Conservation (phyloP, 2,888 invertebrate species). For the Pyrochroa serraticornis region DNA sequence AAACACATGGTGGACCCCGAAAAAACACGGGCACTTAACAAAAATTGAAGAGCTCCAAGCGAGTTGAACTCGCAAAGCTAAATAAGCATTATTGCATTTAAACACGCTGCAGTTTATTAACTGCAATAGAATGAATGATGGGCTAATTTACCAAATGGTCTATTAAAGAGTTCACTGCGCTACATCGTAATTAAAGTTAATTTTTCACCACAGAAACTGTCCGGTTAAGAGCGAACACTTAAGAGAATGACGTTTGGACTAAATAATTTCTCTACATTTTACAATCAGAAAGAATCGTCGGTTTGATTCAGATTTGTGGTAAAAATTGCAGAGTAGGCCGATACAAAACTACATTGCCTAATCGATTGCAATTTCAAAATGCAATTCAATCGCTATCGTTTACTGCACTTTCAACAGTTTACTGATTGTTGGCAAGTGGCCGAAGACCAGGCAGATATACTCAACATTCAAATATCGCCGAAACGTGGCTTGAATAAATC, state of each 20-base stretch:
- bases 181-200: constrained; percentile 22
- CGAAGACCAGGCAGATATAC: no score
- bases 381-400: no score
- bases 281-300: no score
- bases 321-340: no score
- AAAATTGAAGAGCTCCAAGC: not conserved
- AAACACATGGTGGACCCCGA: constrained; percentile 12
- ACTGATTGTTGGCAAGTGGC: no score
- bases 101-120: constrained; percentile 25
- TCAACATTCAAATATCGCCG: not conserved
- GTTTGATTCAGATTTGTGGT: no score
- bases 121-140: constrained; percentile 24
- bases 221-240: no score
- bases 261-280: no score
- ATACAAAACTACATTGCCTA: no score
- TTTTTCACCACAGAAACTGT: constrained; percentile 12
- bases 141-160: constrained; percentile 28
- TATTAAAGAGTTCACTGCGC: constrained; percentile 27
- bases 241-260: no score
- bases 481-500: constrained; percentile 9
- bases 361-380: no score
- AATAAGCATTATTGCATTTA: constrained; percentile 17
- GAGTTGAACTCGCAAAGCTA: not conserved
- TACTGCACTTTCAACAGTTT: no score
- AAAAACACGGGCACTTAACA: constrained; percentile 14